Evolutionary conservation across 2,797 vertebrate genomes (phyloP).

Genomic region (Tolypeutes matacus): DNA sequence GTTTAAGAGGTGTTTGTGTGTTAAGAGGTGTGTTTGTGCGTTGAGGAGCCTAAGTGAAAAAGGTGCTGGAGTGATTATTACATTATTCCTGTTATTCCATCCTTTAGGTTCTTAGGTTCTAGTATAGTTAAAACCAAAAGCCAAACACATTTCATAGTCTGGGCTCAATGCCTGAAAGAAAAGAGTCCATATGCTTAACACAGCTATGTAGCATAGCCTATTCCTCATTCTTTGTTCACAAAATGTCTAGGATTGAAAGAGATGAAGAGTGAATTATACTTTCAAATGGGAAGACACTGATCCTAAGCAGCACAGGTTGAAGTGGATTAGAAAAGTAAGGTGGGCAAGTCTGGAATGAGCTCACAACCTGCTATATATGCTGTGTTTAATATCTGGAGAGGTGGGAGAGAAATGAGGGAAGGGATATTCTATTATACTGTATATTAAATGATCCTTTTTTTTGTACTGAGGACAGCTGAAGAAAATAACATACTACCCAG

Average conservation of each 20-base stretch:
- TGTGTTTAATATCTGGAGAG: constrained; percentile 61
- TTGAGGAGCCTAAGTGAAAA: constrained; percentile 67
- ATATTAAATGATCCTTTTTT: constrained; percentile 63
- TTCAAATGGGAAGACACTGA: constrained; percentile 90
- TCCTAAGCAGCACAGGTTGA: constrained; percentile 87
- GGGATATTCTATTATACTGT: constrained; percentile 67
- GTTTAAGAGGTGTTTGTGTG: too few relatives aligned
- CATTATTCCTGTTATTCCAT: constrained; percentile 79
- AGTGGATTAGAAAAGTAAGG: constrained; percentile 88
- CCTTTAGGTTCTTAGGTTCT: constrained; percentile 85
- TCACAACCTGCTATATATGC: constrained; percentile 72
- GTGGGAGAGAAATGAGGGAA: constrained; percentile 23
- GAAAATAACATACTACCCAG: constrained; percentile 55
- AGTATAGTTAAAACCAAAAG: constrained; percentile 88
- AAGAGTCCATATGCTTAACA: constrained; percentile 91
- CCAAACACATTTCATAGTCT: constrained; percentile 90
- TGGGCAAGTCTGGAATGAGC: constrained; percentile 83
- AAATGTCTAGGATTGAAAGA: constrained; percentile 89
- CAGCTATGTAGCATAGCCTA: constrained; percentile 88
- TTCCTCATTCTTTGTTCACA: constrained; percentile 90
- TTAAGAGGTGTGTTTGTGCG: constrained; percentile 75
- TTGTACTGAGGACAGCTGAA: constrained; percentile 51
- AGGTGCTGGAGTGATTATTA: constrained; percentile 75
- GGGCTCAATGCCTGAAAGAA: constrained; percentile 90
- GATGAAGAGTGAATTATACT: constrained; percentile 90